phyloP scores from a whole-genome alignment of 1,140 invertebrate genomes.

The Drosophila pachea region DNA sequence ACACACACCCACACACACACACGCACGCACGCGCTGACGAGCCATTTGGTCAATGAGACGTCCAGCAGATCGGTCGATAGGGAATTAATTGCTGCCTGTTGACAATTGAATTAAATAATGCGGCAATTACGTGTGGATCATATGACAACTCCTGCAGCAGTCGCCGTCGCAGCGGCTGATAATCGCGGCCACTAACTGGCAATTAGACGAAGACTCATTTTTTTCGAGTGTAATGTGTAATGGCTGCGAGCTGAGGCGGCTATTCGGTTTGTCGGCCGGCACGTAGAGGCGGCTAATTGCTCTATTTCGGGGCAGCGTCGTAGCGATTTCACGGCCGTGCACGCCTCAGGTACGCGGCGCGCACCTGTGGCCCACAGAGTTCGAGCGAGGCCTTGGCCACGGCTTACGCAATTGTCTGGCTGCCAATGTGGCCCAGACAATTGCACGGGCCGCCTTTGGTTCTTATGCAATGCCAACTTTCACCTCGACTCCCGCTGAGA shows the following conservation, averaged over 20 bases:
- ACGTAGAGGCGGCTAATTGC: conserved; percentile 72
- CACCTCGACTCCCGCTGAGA: conserved; percentile 41
- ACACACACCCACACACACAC: not conserved
- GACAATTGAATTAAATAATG: conserved; percentile 45
- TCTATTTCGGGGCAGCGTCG: conserved; percentile 57
- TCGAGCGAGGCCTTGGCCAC: conserved; percentile 22
- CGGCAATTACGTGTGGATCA: conserved; percentile 56
- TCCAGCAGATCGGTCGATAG: conserved; percentile 50
- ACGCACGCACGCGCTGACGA: not conserved
- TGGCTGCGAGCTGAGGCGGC: conserved; percentile 22
- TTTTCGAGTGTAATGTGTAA: conserved; percentile 11
- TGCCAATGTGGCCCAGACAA: conserved; percentile 9
- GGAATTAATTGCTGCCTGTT: conserved; percentile 50
- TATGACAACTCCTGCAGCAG: conserved; percentile 23
- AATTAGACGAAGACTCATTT: conserved; percentile 40
- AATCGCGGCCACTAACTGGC: conserved; percentile 53
- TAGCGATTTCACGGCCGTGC: conserved; percentile 33
- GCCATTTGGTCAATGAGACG: not conserved
- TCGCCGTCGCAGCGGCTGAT: conserved; percentile 33
- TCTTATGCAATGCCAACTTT: conserved; percentile 55
- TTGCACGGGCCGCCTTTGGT: conserved; percentile 27
- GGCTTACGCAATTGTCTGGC: conserved; percentile 38
- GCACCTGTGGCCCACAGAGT: conserved; percentile 37
- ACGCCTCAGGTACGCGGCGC: conserved; percentile 26
- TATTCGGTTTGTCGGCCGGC: conserved; percentile 33